Base-by-base conservation (phyloP, 2,113 vertebrate species). In the Daphoenositta chrysoptera region DNA sequence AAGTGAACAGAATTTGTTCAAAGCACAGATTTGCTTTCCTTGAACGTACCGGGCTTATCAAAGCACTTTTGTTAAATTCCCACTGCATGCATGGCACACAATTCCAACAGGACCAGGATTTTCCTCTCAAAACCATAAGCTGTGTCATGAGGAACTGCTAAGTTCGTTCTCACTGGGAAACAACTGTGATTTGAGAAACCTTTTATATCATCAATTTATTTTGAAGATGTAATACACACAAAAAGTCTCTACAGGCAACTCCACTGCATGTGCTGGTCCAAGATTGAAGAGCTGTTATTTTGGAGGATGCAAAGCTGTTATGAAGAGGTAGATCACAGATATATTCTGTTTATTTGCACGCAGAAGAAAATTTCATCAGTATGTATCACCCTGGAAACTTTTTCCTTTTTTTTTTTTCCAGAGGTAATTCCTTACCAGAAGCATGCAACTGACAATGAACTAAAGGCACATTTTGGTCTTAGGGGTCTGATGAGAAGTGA, bases 241-340 rank as follows among this genome's bases (percentile, higher is more conserved):
- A 37, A 28, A 89, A 80, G 4, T 48, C 17, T 81, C 44, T 33
- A 24, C 27, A 39, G 35, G 21, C 28, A 75, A 13, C n/a, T 45
- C 27, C 1, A 10, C 21, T 47, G 30, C 56, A 15, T 0, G 0
- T 51, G 22, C 17, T 89, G 40, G 53, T 9, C 21, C 21, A 78
- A 16, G 17, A 89, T 0, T n/a, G 57, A 39, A 45, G 26, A 80
- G 6, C 13, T 56, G 30, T 26, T 42, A 33, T 72, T 81, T 15
- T 82, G 30, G 21, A 61, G 56, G 21, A 70, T 37, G 30, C 28
- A 64, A 48, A 85, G 22, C 6, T 66, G 33, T 60, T 65, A 45
- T 14, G 9, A 79, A 69, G 44, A 65, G 28, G 26, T 30, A 35
- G 16, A 30, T 60, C 26, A 76, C 23, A 83, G 16, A 45, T 53